Percentiles rank a stretch among this genome's conserved stretches.
phyloP scores from a whole-genome alignment of 2,888 invertebrate species.

The Eubasilissa splendida region DNA sequence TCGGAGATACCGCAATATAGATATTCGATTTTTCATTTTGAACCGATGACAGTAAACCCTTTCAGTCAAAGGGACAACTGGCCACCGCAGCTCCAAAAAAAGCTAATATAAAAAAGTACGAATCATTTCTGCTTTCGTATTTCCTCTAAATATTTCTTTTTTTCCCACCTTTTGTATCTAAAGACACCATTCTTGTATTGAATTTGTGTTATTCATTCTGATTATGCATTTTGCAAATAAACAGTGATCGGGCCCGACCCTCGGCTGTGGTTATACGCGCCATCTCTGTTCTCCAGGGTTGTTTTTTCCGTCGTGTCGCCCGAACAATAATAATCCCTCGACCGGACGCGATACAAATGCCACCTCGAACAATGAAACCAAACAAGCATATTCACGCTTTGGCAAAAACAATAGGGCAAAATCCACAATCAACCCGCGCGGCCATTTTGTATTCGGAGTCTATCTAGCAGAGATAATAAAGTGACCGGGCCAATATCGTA shows the following conservation, averaged over 20 bases:
- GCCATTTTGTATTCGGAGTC: conserved; percentile 43
- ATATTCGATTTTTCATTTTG: too few relatives aligned
- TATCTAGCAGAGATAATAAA: conserved; percentile 48
- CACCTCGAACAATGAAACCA: conserved; percentile 49
- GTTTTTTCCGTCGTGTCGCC: conserved; percentile 27
- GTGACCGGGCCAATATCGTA: conserved; percentile 46
- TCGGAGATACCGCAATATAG: too few relatives aligned
- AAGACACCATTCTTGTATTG: too few relatives aligned
- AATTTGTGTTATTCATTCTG: not conserved
- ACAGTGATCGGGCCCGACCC: conserved; percentile 17
- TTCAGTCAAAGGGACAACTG: too few relatives aligned
- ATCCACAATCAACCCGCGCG: conserved; percentile 38
- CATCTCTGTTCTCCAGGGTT: conserved; percentile 11
- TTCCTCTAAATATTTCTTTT: too few relatives aligned
- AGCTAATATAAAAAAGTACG: too few relatives aligned
- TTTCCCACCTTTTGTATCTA: too few relatives aligned
- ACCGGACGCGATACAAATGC: conserved; percentile 40
- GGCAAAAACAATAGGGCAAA: conserved; percentile 51
- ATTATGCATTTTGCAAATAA: conserved; percentile 8
- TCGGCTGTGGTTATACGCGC: conserved; percentile 15
- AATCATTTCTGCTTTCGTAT: too few relatives aligned
- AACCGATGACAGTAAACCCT: too few relatives aligned
- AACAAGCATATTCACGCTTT: conserved; percentile 46
- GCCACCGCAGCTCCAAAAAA: too few relatives aligned
- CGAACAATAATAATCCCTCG: conserved; percentile 43